Conservation (phyloP, 2,113 vertebrate species). For the Phasianus colchicus region DNA sequence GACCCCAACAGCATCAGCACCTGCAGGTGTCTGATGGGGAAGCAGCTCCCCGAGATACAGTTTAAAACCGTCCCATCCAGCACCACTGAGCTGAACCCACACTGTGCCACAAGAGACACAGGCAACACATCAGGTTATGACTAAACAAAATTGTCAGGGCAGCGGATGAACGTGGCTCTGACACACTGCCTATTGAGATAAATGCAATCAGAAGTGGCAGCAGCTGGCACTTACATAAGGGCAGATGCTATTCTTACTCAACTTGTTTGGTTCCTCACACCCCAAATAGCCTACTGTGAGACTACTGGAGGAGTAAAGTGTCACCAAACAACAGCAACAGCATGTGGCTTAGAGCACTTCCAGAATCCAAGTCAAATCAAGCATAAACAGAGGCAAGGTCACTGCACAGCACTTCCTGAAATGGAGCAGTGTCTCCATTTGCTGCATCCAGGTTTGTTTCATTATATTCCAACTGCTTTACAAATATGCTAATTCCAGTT, state of each 20-base stretch:
- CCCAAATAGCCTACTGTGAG: slow-evolving; percentile 44
- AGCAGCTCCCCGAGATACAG: neutral
- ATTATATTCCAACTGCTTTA: neutral
- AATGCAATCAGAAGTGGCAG: slow-evolving; percentile 46
- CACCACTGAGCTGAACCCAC: neutral
- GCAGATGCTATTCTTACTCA: slow-evolving; percentile 69
- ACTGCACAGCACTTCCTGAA: neutral
- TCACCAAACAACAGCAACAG: slow-evolving; percentile 42
- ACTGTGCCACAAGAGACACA: neutral
- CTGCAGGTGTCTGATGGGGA: neutral
- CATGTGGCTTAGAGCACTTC: slow-evolving; percentile 3
- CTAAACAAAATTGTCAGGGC: neutral
- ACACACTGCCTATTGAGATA: slow-evolving; percentile 8
- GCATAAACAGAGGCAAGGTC: slow-evolving; percentile 35
- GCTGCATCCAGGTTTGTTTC: neutral
- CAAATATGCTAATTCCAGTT: neutral
- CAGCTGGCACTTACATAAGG: slow-evolving; percentile 59
- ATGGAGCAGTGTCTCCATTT: neutral
- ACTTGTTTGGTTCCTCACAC: slow-evolving; percentile 47
- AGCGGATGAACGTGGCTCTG: neutral
- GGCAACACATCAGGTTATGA: neutral
- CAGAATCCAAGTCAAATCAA: neutral
- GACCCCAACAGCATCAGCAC: neutral
- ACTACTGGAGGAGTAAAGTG: slow-evolving; percentile 45
- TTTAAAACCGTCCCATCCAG: neutral